These are phyloP conservation scores for Orestias chungarensis DNA, from an alignment of 2,797 vertebrate species.

Conservation along the genomic window DNA sequence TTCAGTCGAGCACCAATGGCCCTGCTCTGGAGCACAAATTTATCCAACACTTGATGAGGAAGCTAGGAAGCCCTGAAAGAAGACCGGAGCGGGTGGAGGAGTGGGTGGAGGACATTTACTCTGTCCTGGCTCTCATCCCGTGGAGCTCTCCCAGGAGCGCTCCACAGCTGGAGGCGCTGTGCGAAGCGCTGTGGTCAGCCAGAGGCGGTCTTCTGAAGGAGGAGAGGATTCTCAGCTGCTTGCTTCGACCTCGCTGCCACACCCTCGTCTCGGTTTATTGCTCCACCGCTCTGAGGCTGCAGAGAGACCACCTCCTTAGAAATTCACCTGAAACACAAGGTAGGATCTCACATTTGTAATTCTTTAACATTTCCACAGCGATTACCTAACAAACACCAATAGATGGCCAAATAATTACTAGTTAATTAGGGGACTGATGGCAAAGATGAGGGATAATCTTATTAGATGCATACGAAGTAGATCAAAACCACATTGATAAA, in stretches of 20 bases:
- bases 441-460: neutral
- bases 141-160: constrained; percentile 70
- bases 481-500: neutral
- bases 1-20: constrained; percentile 38
- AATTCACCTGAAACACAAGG: constrained; percentile 77
- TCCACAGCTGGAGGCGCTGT: constrained; percentile 82
- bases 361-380: neutral
- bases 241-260: constrained; percentile 82
- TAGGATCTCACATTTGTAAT: constrained; percentile 44
- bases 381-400: neutral
- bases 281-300: constrained; percentile 79
- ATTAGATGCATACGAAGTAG: neutral
- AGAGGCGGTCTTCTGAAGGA: constrained; percentile 82
- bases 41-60: constrained; percentile 82
- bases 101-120: constrained; percentile 81
- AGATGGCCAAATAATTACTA: neutral
- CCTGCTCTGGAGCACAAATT: constrained; percentile 81
- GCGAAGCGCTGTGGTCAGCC: constrained; percentile 83
- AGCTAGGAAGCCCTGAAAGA: constrained; percentile 66
- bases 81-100: constrained; percentile 48
- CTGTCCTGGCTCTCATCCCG: constrained; percentile 81
- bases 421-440: neutral
- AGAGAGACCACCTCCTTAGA: constrained; percentile 79
- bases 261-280: constrained; percentile 82
- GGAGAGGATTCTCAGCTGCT: constrained; percentile 84